Conservation (phyloP, 30 jellyfish, hydroid and myxozoan genomes). For the Aurelia sp. region DNA sequence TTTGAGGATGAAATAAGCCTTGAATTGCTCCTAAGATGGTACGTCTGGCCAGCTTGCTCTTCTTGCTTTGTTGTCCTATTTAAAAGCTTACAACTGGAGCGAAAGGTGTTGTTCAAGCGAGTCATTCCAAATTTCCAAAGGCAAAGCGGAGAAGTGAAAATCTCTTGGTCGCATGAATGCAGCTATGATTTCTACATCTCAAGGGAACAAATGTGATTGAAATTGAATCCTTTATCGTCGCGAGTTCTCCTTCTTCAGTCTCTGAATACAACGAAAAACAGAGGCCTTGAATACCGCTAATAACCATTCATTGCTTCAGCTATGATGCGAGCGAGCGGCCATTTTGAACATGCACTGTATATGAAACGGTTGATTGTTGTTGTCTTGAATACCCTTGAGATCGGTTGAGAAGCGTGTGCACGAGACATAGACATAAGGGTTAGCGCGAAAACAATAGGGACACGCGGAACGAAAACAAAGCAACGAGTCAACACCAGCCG, state of each 20-base stretch:
- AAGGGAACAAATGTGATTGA: constrained; percentile 9
- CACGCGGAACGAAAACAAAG: constrained; percentile 69
- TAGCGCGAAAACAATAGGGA: constrained; percentile 34
- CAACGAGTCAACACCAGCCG: constrained; percentile 75
- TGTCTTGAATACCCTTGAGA: constrained; percentile 48
- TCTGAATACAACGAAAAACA: neutral
- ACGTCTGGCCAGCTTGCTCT: constrained; percentile 64
- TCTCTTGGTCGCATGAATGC: constrained; percentile 56
- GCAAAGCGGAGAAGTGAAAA: constrained; percentile 31
- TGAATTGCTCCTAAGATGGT: constrained; percentile 20
- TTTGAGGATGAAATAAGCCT: constrained; percentile 12
- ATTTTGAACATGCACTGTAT: constrained; percentile 47
- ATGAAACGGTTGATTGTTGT: constrained; percentile 61
- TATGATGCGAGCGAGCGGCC: constrained; percentile 36
- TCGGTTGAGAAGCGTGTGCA: constrained; percentile 57
- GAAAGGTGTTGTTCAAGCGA: constrained; percentile 65
- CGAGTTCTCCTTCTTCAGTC: neutral
- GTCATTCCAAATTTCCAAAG: constrained; percentile 62
- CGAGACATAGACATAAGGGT: constrained; percentile 46
- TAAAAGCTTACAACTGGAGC: constrained; percentile 55
- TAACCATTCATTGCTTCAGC: neutral
- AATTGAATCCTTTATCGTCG: neutral
- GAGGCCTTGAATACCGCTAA: neutral
- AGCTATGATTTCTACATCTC: constrained; percentile 36
- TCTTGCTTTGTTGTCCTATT: constrained; percentile 39